Conservation (phyloP, 2,113 vertebrate species). For the Ctenodactylus gundi region DNA sequence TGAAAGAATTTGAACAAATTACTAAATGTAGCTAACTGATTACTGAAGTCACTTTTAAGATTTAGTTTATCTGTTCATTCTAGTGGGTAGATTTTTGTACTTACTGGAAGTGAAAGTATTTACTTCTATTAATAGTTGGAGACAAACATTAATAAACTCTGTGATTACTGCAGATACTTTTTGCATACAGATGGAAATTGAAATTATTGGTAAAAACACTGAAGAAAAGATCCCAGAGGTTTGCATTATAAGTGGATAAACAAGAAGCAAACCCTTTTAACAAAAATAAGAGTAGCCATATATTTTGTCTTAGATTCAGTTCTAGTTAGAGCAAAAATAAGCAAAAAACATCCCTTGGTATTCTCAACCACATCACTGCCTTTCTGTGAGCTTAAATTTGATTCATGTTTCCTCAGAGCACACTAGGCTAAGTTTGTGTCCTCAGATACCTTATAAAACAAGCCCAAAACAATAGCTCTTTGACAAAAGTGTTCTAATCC, state of each 20-base stretch:
- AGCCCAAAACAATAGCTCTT: background rate
- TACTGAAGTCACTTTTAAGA: background rate
- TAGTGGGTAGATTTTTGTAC: background rate
- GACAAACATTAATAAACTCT: background rate
- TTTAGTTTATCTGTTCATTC: background rate
- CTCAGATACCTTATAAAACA: background rate
- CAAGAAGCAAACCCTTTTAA: background rate
- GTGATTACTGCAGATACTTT: background rate
- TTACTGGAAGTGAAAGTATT: background rate
- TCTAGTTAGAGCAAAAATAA: background rate
- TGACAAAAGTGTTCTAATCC: background rate
- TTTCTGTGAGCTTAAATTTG: background rate
- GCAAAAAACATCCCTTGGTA: background rate
- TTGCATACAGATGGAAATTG: background rate
- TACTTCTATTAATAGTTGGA: background rate
- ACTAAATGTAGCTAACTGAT: background rate
- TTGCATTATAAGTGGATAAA: background rate
- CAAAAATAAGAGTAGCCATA: background rate
- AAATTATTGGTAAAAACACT: background rate
- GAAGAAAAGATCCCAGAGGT: background rate
- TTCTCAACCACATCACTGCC: background rate
- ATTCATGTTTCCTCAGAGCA: background rate
- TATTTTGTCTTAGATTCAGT: background rate
- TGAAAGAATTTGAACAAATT: background rate
- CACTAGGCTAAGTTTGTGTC: background rate